Percentiles rank a stretch among this genome's conserved stretches.
phyloP scores from a whole-genome alignment of 1,140 invertebrate genomes.

The Rhagoletis pomonella region DNA sequence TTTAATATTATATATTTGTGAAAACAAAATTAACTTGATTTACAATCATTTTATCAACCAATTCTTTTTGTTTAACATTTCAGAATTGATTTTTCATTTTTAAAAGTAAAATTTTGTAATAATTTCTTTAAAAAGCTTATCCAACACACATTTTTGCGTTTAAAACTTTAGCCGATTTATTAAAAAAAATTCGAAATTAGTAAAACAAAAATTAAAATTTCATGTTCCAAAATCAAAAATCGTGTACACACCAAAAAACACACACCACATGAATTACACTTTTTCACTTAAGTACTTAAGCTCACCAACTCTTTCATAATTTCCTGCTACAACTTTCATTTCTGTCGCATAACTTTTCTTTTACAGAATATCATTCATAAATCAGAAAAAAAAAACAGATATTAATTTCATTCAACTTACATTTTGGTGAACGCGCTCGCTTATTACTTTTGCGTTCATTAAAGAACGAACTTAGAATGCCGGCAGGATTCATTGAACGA shows the following conservation, averaged over 20 bases:
- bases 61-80: no score
- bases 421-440: slow-evolving; percentile 67
- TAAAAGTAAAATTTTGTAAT: no score
- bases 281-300: neutral
- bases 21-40: no score
- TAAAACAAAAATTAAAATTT: neutral
- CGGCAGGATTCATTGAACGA: slow-evolving; percentile 66
- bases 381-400: neutral
- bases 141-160: neutral
- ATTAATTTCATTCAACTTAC: slow-evolving; percentile 64
- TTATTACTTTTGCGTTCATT: slow-evolving; percentile 62
- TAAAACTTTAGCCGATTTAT: neutral
- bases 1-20: no score
- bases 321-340: no score
- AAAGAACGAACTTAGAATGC: slow-evolving; percentile 69
- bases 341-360: no score
- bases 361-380: no score
- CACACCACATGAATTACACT: neutral
- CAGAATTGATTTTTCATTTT: no score
- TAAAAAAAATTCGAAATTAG: neutral
- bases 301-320: neutral
- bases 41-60: no score
- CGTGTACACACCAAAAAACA: neutral
- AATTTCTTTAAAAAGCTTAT: no score
- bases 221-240: neutral